phyloP scores from a whole-genome alignment of 2,113 vertebrate species.

The Tragelaphus scriptus region DNA sequence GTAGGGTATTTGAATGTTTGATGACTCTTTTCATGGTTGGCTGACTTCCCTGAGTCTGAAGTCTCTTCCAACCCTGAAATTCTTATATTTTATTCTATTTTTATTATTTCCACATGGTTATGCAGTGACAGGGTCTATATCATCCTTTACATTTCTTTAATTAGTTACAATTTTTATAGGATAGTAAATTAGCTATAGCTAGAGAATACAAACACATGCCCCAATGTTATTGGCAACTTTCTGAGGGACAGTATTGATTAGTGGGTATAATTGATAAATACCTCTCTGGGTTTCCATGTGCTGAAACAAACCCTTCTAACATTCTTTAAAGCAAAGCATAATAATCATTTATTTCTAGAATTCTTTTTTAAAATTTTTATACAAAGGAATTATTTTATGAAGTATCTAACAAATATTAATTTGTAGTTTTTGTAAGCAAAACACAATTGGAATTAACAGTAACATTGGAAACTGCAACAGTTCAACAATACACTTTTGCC shows the following conservation, averaged over 20 bases:
- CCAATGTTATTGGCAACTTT: conserved; percentile 45
- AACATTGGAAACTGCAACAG: neutral
- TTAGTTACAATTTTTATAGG: neutral
- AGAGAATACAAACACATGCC: neutral
- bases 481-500: neutral
- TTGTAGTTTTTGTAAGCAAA: neutral
- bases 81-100: neutral
- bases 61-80: neutral
- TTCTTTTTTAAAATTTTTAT: neutral
- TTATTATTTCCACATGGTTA: neutral
- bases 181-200: neutral
- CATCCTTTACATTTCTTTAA: conserved; percentile 14
- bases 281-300: neutral
- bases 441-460: neutral
- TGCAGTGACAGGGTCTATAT: neutral
- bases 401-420: neutral
- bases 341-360: neutral
- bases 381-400: neutral
- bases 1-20: neutral
- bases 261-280: conserved; percentile 33
- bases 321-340: neutral
- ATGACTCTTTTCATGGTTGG: neutral
- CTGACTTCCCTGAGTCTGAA: neutral
- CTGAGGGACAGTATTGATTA: conserved; percentile 50
- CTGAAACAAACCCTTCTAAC: neutral